These are phyloP conservation scores for Neofelis nebulosa DNA, from an alignment of 2,113 vertebrate species.

Conservation along the genomic window DNA sequence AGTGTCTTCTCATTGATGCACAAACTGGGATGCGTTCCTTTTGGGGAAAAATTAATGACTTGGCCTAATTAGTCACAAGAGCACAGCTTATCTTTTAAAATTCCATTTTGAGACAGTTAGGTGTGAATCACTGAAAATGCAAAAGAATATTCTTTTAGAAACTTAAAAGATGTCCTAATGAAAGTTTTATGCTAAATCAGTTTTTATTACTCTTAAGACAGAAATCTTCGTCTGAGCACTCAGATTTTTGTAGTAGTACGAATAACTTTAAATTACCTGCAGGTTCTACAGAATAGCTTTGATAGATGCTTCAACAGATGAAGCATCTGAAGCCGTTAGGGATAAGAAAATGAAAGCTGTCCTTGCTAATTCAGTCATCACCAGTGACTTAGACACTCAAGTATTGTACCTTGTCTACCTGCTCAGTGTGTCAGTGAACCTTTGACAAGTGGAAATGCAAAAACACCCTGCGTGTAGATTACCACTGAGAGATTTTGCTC, in stretches of 20 bases:
- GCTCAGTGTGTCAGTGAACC: background rate
- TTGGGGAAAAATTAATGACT: background rate
- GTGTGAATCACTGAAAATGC: background rate
- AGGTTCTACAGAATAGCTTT: background rate
- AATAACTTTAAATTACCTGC: background rate
- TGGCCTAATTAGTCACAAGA: background rate
- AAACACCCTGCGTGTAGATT: background rate
- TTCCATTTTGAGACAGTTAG: background rate
- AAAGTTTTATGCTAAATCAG: background rate
- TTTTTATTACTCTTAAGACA: background rate
- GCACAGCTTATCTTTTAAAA: background rate
- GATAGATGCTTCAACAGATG: background rate
- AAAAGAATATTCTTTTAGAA: background rate
- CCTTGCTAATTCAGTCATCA: background rate
- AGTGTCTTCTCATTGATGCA: background rate
- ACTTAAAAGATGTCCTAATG: background rate
- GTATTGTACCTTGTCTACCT: background rate
- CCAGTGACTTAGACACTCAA: background rate
- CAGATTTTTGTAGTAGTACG: background rate
- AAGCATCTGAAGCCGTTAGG: too few species aligned
- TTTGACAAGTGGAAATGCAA: background rate
- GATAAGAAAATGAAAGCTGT: background rate
- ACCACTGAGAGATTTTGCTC: background rate
- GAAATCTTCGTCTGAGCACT: background rate
- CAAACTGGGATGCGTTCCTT: background rate